Evolutionary conservation across 2,888 invertebrate species (phyloP), one percentile per base, ranked within the genome.

Genomic region (Electrophaes corylata): DNA sequence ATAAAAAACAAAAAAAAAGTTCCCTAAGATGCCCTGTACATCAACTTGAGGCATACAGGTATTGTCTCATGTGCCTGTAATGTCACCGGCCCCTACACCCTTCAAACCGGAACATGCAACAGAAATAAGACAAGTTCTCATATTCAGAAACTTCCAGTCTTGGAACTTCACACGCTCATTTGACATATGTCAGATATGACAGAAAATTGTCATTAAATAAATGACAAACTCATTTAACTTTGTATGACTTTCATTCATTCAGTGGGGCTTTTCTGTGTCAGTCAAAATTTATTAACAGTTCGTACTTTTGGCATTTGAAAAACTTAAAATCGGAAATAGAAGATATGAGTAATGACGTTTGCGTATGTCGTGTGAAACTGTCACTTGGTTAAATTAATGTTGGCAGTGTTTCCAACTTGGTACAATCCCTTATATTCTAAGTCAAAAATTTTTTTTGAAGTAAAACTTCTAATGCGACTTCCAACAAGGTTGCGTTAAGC

Each of bases 241-340:
- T 60, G 47, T 58, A 53, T 19, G 16, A 37, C 37, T 18, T 61
- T 71, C 79, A 80, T 83, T 79, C 82, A 81, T 71, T 64, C 65
- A 70, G 64, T 81, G 69, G 71, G 75, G 78, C 79, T 84, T 84
- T 83, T 82, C 68, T 73, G 73, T 77, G 86, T 82, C 86, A 80
- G 69, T 83, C 75, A 64, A 83, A 80, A 89, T 88, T 88, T 89
- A 90, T 89, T 85, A 88, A 84, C 81, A 73, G 74, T 74, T 71
- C 76, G 65, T 79, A 85, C 81, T 84, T 88, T 87, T 87, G 88
- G 87, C 87, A 83, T 75, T 79, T 79, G 81, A 87, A 88, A 88
- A 89, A 87, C 81, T 86, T 79, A 73, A 77, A 76, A 86, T 86
- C 80, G 83, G 81, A 88, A 90, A 89, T 90, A 91, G 89, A 83